Conservation (phyloP, 2,113 vertebrate species). For the Motacilla tschutschensis region DNA sequence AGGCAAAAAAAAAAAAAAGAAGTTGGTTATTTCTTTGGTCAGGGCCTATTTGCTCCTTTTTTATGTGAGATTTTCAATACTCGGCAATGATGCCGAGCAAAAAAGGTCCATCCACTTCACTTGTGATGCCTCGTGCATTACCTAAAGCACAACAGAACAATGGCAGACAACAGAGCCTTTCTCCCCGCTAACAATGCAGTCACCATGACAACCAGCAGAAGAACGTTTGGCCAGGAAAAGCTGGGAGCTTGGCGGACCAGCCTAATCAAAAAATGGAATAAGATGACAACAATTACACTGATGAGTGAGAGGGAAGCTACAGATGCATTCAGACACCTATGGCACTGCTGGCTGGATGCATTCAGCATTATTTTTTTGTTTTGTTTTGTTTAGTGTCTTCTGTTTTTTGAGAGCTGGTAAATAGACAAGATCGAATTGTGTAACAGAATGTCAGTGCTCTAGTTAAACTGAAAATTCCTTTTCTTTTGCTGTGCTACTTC, state of each 20-base stretch:
- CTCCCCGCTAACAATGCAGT: constrained; percentile 79
- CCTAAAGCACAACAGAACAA: constrained; percentile 85
- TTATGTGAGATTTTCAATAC: constrained; percentile 84
- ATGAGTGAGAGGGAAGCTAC: constrained; percentile 77
- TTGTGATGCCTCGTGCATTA: constrained; percentile 83
- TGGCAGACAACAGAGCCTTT: constrained; percentile 83
- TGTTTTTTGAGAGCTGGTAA: constrained; percentile 81
- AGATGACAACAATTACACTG: constrained; percentile 83
- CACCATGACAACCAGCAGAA: constrained; percentile 85
- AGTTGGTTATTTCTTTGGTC: constrained; percentile 82
- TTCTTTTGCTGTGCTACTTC: constrained; percentile 80
- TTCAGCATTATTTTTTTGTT: constrained; percentile 57
- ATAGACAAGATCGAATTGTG: constrained; percentile 81
- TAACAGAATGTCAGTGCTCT: constrained; percentile 83
- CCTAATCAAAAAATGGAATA: constrained; percentile 87
- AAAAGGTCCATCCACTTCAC: constrained; percentile 87
- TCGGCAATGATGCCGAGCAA: constrained; percentile 81
- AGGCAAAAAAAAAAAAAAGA: constrained; percentile 24
- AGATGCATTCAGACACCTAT: constrained; percentile 80
- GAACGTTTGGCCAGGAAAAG: constrained; percentile 83
- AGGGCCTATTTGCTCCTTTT: constrained; percentile 83
- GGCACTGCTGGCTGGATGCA: constrained; percentile 67
- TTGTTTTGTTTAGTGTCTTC: constrained; percentile 72
- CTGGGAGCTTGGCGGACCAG: constrained; percentile 80
- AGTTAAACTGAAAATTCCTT: constrained; percentile 85